phyloP scores from a whole-genome alignment of 2,888 invertebrate genomes.

The Catonia carolina region DNA sequence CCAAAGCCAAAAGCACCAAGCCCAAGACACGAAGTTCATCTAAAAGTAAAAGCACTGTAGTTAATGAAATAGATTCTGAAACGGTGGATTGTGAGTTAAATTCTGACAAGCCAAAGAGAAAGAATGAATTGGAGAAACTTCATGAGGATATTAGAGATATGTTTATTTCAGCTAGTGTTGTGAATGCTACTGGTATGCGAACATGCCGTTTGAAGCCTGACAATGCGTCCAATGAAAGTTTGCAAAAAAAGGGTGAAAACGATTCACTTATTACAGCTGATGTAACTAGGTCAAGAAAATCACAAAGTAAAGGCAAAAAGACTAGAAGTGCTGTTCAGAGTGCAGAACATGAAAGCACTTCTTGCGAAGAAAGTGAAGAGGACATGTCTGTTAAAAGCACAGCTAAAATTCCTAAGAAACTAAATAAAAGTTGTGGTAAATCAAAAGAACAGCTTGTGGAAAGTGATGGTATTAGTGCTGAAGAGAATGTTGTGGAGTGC shows the following conservation, averaged over 20 bases:
- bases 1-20: too few relatives aligned
- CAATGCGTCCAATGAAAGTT: background rate
- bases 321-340: background rate
- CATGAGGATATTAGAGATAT: slow-evolving; percentile 65
- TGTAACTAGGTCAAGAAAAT: background rate
- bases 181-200: slow-evolving; percentile 57
- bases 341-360: background rate
- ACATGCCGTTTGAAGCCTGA: slow-evolving; percentile 45
- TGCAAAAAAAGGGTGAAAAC: background rate
- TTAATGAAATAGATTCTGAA: too few relatives aligned
- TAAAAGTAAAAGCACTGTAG: too few relatives aligned
- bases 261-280: background rate
- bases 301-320: background rate
- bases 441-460: background rate
- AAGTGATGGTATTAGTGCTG: too few relatives aligned
- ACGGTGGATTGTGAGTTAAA: too few relatives aligned
- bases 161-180: slow-evolving; percentile 57
- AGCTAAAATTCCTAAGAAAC: too few relatives aligned
- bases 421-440: too few relatives aligned
- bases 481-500: too few relatives aligned
- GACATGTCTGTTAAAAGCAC: too few relatives aligned
- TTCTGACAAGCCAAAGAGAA: slow-evolving; percentile 17
- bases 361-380: too few relatives aligned
- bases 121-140: slow-evolving; percentile 54
- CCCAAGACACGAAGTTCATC: too few relatives aligned